Conservation (phyloP, 2,797 vertebrate species). For the Danio albolineatus region DNA sequence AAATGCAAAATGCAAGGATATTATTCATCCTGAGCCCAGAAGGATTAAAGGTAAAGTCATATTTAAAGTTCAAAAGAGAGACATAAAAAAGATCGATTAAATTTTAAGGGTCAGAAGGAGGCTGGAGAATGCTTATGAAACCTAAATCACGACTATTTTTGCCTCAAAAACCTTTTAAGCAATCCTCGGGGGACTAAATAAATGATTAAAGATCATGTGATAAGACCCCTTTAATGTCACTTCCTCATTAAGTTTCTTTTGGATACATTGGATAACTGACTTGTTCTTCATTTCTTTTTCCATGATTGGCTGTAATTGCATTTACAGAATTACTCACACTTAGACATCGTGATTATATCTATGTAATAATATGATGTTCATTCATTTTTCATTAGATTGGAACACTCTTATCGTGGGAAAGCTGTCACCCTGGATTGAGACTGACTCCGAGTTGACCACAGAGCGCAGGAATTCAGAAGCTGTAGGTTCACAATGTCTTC, state of each 20-base stretch:
- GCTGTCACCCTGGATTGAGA: slow-evolving; percentile 89
- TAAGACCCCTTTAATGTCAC: neutral
- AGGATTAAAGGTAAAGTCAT: neutral
- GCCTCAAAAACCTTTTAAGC: neutral
- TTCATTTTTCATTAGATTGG: slow-evolving; percentile 82
- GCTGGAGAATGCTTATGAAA: neutral
- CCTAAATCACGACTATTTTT: slow-evolving; percentile 5
- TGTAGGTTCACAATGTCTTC: slow-evolving; percentile 75
- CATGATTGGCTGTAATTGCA: neutral
- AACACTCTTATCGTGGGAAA: slow-evolving; percentile 94
- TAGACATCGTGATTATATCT: neutral
- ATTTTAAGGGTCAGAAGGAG: neutral
- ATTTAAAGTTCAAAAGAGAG: neutral
- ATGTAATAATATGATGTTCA: neutral
- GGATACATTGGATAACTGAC: neutral
- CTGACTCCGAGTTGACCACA: slow-evolving; percentile 85
- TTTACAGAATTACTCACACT: neutral
- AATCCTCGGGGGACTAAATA: neutral
- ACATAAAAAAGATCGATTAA: neutral
- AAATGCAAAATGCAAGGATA: neutral
- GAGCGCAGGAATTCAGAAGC: slow-evolving; percentile 88
- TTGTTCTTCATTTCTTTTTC: neutral
- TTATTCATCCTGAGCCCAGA: neutral
- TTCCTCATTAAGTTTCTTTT: slow-evolving; percentile 18
- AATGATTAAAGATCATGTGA: slow-evolving; percentile 1